A percentile compares a stretch with the other conserved stretches of the same genome.
These are phyloP conservation scores for Patella depressa DNA, from an alignment of 2,888 invertebrate species.

Conservation along the genomic window DNA sequence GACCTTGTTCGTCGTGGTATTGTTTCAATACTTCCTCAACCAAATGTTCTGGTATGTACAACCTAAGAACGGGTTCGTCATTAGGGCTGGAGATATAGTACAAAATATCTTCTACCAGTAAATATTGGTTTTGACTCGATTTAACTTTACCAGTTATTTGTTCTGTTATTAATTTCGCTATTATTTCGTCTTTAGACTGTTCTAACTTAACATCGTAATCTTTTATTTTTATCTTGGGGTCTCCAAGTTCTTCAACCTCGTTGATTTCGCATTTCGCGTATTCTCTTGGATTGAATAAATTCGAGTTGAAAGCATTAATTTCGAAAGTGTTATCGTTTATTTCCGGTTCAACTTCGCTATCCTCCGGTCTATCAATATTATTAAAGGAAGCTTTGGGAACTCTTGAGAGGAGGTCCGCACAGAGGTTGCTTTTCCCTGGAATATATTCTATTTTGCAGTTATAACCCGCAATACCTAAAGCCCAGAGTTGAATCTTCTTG, in stretches of 20 bases:
- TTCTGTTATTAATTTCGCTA: background rate
- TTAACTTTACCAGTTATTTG: background rate
- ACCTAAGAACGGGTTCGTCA: slow-evolving; percentile 1
- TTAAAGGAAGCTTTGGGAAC: background rate
- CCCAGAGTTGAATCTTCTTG: slow-evolving; percentile 16
- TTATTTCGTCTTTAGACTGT: slow-evolving; percentile 1
- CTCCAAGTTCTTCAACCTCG: background rate
- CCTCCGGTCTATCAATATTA: background rate
- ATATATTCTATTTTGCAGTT: slow-evolving; percentile 19
- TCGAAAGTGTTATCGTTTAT: background rate
- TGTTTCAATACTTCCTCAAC: background rate
- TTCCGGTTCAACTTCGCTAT: background rate
- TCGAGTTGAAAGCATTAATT: slow-evolving; percentile 1
- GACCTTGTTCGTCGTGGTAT: slow-evolving; percentile 17
- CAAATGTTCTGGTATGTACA: slow-evolving; percentile 6
- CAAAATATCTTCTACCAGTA: background rate
- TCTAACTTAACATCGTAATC: background rate
- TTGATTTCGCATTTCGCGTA: background rate
- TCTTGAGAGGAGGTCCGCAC: slow-evolving; percentile 8
- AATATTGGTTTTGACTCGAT: background rate
- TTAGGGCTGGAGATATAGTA: background rate
- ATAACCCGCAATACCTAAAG: slow-evolving; percentile 9
- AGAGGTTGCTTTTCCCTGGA: background rate
- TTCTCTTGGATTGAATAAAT: background rate
- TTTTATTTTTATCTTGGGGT: background rate